A percentile compares a stretch with the other conserved stretches of the same genome.
Evolutionary conservation across 2,797 vertebrate species (phyloP).

Genomic region (Hylomyscus alleni): DNA sequence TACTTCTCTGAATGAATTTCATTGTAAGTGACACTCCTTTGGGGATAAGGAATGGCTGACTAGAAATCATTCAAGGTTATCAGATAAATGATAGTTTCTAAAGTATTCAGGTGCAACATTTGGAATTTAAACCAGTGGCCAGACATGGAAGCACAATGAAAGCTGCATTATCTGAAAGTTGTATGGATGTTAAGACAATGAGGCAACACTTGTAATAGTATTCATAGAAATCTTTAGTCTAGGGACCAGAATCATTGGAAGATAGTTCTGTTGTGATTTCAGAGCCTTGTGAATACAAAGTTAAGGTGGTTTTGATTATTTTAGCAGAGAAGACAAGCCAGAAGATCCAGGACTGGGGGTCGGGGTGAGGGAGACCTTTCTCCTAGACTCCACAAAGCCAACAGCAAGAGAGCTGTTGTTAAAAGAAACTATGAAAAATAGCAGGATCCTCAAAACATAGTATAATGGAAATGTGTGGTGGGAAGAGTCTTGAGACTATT

Average conservation of each 20-base stretch:
- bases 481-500: slow-evolving; percentile 48
- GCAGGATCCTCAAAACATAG: slow-evolving; percentile 32
- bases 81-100: slow-evolving; percentile 77
- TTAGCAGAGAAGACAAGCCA: slow-evolving; percentile 32
- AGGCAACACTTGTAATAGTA: neutral
- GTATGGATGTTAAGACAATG: neutral
- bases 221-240: slow-evolving; percentile 21
- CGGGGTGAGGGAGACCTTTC: neutral
- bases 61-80: slow-evolving; percentile 88
- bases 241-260: neutral
- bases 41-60: slow-evolving; percentile 77
- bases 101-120: slow-evolving; percentile 79
- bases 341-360: neutral
- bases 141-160: slow-evolving; percentile 74
- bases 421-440: slow-evolving; percentile 41
- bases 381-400: neutral
- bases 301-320: slow-evolving; percentile 54
- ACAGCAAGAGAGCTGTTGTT: slow-evolving; percentile 20
- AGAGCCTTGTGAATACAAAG: slow-evolving; percentile 39
- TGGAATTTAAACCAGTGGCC: slow-evolving; percentile 84
- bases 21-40: slow-evolving; percentile 86
- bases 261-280: slow-evolving; percentile 44
- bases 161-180: neutral
- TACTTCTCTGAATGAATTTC: slow-evolving; percentile 88
- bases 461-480: slow-evolving; percentile 30